phyloP scores from a whole-genome alignment of 2,797 vertebrate species.

The Typhlichthys subterraneus region DNA sequence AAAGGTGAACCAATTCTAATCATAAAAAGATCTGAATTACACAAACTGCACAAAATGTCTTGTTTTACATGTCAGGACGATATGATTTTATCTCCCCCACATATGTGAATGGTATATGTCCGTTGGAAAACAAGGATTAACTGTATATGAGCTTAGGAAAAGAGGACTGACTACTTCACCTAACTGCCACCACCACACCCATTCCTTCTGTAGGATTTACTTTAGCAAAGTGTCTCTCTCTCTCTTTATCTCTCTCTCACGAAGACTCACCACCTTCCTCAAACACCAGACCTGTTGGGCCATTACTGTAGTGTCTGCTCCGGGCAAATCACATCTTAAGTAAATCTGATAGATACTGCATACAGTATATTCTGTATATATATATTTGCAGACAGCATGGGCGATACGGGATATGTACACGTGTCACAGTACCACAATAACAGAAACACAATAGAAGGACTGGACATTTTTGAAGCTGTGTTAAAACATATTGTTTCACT shows the following conservation, averaged over 20 bases:
- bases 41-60: constrained; percentile 28
- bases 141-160: constrained; percentile 27
- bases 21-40: constrained; percentile 50
- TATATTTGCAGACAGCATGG: constrained; percentile 26
- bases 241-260: constrained; percentile 37
- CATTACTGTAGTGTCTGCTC: constrained; percentile 49
- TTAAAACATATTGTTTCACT: too few species aligned
- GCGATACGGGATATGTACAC: neutral
- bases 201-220: constrained; percentile 64
- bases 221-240: constrained; percentile 64
- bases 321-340: constrained; percentile 73
- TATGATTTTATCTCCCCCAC: constrained; percentile 1
- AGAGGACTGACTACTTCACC: constrained; percentile 65
- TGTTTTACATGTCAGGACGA: neutral
- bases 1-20: constrained; percentile 23
- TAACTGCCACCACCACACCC: constrained; percentile 68
- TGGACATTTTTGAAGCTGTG: too few species aligned
- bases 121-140: constrained; percentile 51
- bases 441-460: too few species aligned
- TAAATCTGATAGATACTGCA: constrained; percentile 48
- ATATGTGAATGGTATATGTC: constrained; percentile 3
- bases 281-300: constrained; percentile 75
- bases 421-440: neutral
- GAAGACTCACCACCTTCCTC: constrained; percentile 68
- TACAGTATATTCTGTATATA: too few species aligned